Evolutionary conservation across 2,888 invertebrate species (phyloP).

Genomic region (Lymantria monacha): DNA sequence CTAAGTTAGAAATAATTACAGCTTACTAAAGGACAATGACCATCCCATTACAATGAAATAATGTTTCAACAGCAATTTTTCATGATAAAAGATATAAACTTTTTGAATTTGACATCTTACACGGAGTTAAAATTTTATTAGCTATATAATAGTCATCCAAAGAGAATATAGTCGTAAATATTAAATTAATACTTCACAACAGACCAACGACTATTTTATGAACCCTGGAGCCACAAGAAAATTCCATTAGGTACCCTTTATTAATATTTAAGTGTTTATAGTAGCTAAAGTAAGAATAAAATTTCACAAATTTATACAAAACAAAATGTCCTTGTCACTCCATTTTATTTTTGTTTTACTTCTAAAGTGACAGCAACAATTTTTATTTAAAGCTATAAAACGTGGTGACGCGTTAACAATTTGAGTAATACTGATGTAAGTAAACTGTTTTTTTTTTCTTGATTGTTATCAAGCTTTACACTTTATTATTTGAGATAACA

Average conservation of each 20-base stretch:
- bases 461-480: constrained; percentile 20
- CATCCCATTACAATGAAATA: no score
- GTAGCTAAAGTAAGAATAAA: background rate
- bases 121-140: no score
- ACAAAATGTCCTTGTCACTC: background rate
- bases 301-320: background rate
- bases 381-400: constrained; percentile 6
- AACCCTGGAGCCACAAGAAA: background rate
- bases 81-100: no score
- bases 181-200: no score
- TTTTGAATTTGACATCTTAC: no score
- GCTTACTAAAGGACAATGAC: no score
- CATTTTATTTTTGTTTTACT: constrained; percentile 4
- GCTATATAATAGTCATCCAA: no score
- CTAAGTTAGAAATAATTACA: no score
- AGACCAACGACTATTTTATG: background rate
- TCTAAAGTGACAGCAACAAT: background rate
- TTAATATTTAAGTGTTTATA: constrained; percentile 16
- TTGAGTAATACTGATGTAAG: constrained; percentile 10
- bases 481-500: constrained; percentile 18
- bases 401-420: constrained; percentile 3
- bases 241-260: constrained; percentile 13
- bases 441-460: constrained; percentile 5
- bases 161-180: no score
- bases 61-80: no score